Evolutionary conservation across 92 coral and sea anemone genomes (phyloP).

Genomic region (Bergia sp.): DNA sequence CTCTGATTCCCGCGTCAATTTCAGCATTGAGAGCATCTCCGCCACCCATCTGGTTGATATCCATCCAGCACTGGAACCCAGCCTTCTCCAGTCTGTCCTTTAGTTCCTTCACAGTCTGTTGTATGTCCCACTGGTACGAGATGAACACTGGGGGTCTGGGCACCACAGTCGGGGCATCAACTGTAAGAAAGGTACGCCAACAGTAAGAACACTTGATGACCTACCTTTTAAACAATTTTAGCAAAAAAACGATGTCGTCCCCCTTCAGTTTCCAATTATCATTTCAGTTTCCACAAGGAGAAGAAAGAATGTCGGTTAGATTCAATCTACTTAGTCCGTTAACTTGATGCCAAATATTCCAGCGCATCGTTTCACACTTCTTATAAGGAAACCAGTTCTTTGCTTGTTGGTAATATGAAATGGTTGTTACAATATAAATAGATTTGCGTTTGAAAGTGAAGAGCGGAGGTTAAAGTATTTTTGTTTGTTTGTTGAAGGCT

Average conservation of each 20-base stretch:
- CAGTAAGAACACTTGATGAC: not conserved
- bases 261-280: no score
- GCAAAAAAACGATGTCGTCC: not conserved
- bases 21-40: constrained; percentile 65
- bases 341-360: no score
- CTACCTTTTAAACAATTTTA: not conserved
- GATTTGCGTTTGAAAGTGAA: no score
- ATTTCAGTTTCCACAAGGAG: no score
- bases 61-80: constrained; percentile 73
- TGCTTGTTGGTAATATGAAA: no score
- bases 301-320: no score
- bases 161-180: not conserved
- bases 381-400: no score
- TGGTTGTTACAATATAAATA: no score
- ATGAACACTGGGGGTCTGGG: constrained; percentile 55
- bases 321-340: no score
- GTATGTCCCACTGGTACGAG: constrained; percentile 73
- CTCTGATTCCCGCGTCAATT: constrained; percentile 73
- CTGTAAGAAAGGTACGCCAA: not conserved
- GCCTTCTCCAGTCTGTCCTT: constrained; percentile 57
- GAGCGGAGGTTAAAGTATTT: no score
- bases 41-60: constrained; percentile 67
- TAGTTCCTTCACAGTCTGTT: constrained; percentile 52
- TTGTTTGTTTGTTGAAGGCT: no score
- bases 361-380: no score